phyloP scores from a whole-genome alignment of 2,888 invertebrate genomes.

The Eupithecia dodoneata region DNA sequence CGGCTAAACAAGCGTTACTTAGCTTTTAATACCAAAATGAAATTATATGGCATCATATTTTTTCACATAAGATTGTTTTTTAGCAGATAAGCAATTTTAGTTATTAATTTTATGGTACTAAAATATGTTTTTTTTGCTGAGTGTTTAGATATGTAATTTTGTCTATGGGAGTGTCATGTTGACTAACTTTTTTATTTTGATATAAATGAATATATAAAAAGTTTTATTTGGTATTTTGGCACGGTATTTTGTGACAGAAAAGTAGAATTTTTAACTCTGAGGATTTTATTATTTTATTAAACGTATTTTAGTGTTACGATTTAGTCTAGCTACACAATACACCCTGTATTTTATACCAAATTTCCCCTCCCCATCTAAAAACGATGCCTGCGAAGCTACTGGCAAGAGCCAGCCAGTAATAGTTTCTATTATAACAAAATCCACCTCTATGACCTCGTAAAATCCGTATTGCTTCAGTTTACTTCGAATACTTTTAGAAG shows the following conservation, averaged over 20 bases:
- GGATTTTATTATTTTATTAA: not conserved
- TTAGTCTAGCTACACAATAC: not conserved
- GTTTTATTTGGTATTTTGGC: not conserved
- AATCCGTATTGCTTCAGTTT: slow-evolving; percentile 50
- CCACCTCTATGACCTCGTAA: slow-evolving; percentile 47
- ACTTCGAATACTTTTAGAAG: slow-evolving; percentile 53
- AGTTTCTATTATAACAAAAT: slow-evolving; percentile 40
- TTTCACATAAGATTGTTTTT: too few relatives aligned
- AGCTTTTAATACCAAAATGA: not conserved
- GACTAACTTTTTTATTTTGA: too few relatives aligned
- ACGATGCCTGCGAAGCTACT: not conserved
- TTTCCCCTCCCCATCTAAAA: not conserved
- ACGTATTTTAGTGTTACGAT: not conserved
- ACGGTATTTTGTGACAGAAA: not conserved
- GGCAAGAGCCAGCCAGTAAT: slow-evolving; percentile 1
- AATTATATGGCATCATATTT: not conserved
- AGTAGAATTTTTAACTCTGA: not conserved
- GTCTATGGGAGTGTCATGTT: too few relatives aligned
- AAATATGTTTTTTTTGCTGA: too few relatives aligned
- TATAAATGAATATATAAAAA: not conserved
- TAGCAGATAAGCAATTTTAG: too few relatives aligned
- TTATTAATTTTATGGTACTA: too few relatives aligned
- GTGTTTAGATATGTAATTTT: too few relatives aligned
- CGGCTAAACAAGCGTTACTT: not conserved
- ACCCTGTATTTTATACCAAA: not conserved